phyloP scores from a whole-genome alignment of 2,888 invertebrate genomes.

The Heliconius erato region DNA sequence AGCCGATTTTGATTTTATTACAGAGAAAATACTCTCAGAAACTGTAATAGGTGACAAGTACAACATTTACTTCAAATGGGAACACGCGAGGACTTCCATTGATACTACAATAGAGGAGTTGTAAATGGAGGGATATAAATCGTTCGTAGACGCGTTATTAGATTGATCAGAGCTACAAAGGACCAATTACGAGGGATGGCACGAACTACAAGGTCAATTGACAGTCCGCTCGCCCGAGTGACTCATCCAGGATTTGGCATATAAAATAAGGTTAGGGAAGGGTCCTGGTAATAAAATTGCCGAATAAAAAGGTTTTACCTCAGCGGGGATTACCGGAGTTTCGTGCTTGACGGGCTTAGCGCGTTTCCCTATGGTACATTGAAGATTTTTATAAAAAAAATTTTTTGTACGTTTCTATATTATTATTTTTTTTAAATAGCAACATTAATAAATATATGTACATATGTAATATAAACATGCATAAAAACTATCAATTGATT shows the following conservation, averaged over 20 bases:
- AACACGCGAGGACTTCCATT: conserved; percentile 33
- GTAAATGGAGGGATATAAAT: conserved; percentile 60
- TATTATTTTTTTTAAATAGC: not conserved
- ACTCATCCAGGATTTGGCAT: conserved; percentile 57
- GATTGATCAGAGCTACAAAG: conserved; percentile 77
- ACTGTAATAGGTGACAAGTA: conserved; percentile 20
- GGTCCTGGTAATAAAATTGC: conserved; percentile 45
- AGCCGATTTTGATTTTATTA: too few relatives aligned
- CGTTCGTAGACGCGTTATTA: conserved; percentile 69
- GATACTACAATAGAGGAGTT: conserved; percentile 43
- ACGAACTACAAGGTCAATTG: conserved; percentile 74
- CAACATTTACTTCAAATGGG: conserved; percentile 27
- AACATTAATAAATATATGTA: not conserved
- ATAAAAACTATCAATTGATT: not conserved
- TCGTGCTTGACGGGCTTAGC: not conserved
- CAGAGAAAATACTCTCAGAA: not conserved
- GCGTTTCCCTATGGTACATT: not conserved
- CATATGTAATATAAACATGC: not conserved
- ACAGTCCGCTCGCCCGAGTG: conserved; percentile 57
- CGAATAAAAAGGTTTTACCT: conserved; percentile 39
- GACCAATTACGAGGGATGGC: conserved; percentile 74
- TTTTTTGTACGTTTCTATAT: not conserved
- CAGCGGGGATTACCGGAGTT: not conserved
- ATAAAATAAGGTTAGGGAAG: conserved; percentile 48
- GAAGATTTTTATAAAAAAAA: not conserved